Evolutionary conservation across 2,113 vertebrate genomes (phyloP).

Genomic region (Pseudonaja textilis): DNA sequence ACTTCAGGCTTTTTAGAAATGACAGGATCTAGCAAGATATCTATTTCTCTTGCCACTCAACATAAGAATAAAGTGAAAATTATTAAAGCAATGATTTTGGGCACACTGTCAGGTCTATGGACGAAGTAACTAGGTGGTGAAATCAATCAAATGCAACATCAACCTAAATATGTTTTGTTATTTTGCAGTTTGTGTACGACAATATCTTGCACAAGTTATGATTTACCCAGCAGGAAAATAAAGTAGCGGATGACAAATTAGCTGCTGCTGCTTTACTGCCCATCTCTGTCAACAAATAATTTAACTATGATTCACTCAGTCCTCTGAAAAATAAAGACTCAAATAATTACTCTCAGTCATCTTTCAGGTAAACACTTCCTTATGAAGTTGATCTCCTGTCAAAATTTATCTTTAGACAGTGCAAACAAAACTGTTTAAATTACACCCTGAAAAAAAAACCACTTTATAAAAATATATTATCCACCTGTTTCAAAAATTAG

Average conservation of each 20-base stretch:
- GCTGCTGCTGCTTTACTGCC: not conserved
- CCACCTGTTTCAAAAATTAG: not conserved
- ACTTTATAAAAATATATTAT: not conserved
- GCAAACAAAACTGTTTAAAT: not conserved
- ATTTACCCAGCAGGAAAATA: constrained; percentile 4
- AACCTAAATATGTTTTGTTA: not conserved
- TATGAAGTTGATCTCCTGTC: not conserved
- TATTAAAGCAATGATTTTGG: not conserved
- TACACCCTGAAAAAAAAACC: not conserved
- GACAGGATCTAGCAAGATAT: not conserved
- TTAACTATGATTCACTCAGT: constrained; percentile 3
- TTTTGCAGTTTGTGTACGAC: not conserved
- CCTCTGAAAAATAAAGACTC: not conserved
- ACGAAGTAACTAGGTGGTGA: not conserved
- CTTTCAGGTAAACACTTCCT: not conserved
- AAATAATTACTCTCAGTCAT: constrained; percentile 9
- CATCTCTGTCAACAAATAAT: not conserved
- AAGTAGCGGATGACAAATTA: not conserved
- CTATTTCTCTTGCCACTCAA: not conserved
- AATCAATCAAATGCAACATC: constrained; percentile 8
- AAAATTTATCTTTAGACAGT: not conserved
- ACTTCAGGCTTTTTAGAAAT: not conserved
- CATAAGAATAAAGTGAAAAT: not conserved
- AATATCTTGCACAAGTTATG: not conserved
- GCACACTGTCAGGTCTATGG: not conserved